These are phyloP conservation scores for Zaprionus obscuricornis DNA, from an alignment of 2,888 invertebrate species.

Conservation along the genomic window DNA sequence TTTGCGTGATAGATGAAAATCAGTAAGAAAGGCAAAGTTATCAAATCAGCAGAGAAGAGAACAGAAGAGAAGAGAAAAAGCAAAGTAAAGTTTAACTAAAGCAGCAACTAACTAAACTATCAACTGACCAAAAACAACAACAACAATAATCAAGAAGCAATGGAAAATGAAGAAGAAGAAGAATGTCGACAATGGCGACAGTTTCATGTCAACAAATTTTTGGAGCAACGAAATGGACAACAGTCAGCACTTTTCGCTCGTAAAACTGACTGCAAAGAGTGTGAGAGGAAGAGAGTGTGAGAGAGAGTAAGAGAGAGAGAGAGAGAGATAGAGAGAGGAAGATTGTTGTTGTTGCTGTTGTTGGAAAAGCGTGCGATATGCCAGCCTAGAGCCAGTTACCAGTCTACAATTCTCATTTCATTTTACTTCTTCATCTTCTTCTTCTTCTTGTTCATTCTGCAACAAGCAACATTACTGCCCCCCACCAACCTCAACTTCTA, in stretches of 20 bases:
- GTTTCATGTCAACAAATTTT: conserved; percentile 68
- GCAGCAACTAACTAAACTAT: not conserved
- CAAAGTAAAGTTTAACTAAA: no score
- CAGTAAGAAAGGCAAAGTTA: no score
- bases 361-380: no score
- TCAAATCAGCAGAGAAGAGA: no score
- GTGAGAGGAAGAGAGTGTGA: not conserved
- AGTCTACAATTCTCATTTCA: no score
- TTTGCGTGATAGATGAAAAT: no score
- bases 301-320: not conserved
- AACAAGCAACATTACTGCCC: no score
- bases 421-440: no score
- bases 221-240: conserved; percentile 63
- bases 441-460: no score
- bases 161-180: not conserved
- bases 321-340: not conserved
- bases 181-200: conserved; percentile 61
- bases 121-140: not conserved
- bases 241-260: conserved; percentile 73
- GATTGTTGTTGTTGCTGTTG: not conserved
- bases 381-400: no score
- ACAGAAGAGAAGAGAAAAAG: no score
- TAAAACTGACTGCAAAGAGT: conserved; percentile 45
- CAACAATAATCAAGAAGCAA: not conserved
- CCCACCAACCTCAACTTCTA: no score